Base-by-base conservation (phyloP, 2,888 invertebrate genomes). In the Auanema sp. region DNA sequence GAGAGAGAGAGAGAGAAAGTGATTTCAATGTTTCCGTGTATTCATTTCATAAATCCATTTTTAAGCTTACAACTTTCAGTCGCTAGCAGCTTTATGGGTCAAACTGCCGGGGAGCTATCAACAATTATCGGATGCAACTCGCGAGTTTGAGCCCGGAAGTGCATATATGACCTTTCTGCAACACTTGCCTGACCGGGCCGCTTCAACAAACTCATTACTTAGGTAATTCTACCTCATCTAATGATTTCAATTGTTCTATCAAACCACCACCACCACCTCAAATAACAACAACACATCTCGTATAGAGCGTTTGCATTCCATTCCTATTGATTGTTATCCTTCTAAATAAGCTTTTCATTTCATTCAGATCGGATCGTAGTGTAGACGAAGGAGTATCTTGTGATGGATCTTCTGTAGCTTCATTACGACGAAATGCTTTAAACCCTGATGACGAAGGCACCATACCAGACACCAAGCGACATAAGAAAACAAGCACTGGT, bases 131-230 rank as follows among this genome's bases (percentile, higher is more conserved):
- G 71, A 74, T 71, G 74, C 74, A 70, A 85, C 86, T 68, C 84
- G 86, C 57, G 81, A 83, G 43, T 88, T 88, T 78, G 86, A 87
- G 65, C 86, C 87, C 16, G 88, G 88, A 47, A 83, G 84, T 49
- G 87, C 87, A 76, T 88, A 86, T 79, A 84, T 86, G 74, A 86
- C 87, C 70, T 88, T 85, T 81, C 85, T 88, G 16, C 85, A 85
- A 64, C 77, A 85, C 25, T 75, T 87, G 50, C 85, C 85, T 11
- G 77, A 65, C 51, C 56, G 72, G 55, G 68, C 71, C 63, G 72
- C 65, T 65, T 73, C 78, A 60, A 77, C 84, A 71, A 86, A 61
- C 53, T 66, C 66, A 53, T 67, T 75, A 16, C 65, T 75, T 51
- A 65, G 70, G 72, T 72, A 40, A 43, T 18, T 62, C 24, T 40